Percentiles rank a stretch among this genome's conserved stretches.
These are phyloP conservation scores for Hirtodrosophila trivittata DNA, from an alignment of 2,888 invertebrate genomes.

Conservation along the genomic window DNA sequence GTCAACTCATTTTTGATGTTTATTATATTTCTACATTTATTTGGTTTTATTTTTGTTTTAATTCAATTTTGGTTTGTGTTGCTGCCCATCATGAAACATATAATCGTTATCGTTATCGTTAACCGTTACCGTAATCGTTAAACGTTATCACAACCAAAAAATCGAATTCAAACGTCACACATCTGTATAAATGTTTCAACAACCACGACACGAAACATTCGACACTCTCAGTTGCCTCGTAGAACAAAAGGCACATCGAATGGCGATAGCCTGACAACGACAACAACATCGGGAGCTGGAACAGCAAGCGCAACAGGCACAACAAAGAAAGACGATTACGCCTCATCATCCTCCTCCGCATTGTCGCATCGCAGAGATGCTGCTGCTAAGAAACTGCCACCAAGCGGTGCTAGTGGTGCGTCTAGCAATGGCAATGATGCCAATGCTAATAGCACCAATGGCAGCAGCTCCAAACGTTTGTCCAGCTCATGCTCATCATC, in stretches of 20 bases:
- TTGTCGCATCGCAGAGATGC: constrained; percentile 31
- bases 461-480: constrained; percentile 66
- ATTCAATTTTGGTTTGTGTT: constrained; percentile 37
- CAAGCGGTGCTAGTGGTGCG: constrained; percentile 54
- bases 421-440: constrained; percentile 32
- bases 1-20: constrained; percentile 32
- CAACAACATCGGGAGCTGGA: constrained; percentile 26
- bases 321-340: constrained; percentile 59
- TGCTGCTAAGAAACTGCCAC: constrained; percentile 58
- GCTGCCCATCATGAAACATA: constrained; percentile 41
- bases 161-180: constrained; percentile 39
- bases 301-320: constrained; percentile 35
- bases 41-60: constrained; percentile 9
- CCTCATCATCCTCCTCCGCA: constrained; percentile 21
- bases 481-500: constrained; percentile 83
- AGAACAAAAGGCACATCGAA: constrained; percentile 46
- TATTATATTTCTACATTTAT: constrained; percentile 19
- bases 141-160: constrained; percentile 44
- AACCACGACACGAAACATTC: constrained; percentile 47
- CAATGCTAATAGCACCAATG: constrained; percentile 54
- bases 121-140: constrained; percentile 39
- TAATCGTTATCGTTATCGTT: constrained; percentile 33
- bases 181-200: constrained; percentile 55
- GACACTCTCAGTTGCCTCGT: constrained; percentile 61
- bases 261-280: constrained; percentile 30